A percentile compares a stretch with the other conserved stretches of the same genome.
Evolutionary conservation across 2,113 vertebrate genomes (phyloP).

Genomic region (Progne subis): DNA sequence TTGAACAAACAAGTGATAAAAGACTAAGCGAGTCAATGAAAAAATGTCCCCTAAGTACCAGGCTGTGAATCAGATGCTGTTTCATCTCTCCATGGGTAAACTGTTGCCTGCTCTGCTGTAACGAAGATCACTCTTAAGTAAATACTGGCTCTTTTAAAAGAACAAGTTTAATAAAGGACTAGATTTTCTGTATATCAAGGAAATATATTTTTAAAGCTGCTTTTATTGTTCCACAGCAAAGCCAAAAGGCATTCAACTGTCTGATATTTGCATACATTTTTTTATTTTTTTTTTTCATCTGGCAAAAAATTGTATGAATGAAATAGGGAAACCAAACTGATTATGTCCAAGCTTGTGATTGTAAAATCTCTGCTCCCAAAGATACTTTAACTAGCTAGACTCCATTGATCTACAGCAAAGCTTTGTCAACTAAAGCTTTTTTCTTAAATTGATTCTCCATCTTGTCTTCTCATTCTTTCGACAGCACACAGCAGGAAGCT

Average conservation of each 20-base stretch:
- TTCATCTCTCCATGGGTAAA: constrained; percentile 27
- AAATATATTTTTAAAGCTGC: constrained; percentile 18
- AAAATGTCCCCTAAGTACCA: constrained; percentile 19
- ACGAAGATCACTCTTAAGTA: background rate
- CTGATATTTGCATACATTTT: background rate
- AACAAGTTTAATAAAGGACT: background rate
- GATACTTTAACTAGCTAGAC: constrained; percentile 75
- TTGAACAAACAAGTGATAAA: constrained; percentile 70
- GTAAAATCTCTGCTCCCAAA: constrained; percentile 62
- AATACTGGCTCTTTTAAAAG: constrained; percentile 7
- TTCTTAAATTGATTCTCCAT: constrained; percentile 82
- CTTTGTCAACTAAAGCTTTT: constrained; percentile 77
- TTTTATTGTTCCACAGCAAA: constrained; percentile 5
- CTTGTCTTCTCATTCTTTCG: constrained; percentile 82
- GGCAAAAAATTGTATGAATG: constrained; percentile 3
- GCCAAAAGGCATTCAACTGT: constrained; percentile 5
- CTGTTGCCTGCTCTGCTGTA: background rate
- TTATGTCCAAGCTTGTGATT: constrained; percentile 15
- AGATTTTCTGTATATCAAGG: background rate
- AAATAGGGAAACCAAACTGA: constrained; percentile 7
- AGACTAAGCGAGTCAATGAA: constrained; percentile 37
- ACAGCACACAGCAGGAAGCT: constrained; percentile 85
- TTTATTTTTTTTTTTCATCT: background rate
- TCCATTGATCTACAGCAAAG: constrained; percentile 77
- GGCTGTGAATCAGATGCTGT: background rate